A percentile compares a stretch with the other conserved stretches of the same genome.
Conservation (phyloP, 2,113 vertebrate species). For the Caranx ignobilis region DNA sequence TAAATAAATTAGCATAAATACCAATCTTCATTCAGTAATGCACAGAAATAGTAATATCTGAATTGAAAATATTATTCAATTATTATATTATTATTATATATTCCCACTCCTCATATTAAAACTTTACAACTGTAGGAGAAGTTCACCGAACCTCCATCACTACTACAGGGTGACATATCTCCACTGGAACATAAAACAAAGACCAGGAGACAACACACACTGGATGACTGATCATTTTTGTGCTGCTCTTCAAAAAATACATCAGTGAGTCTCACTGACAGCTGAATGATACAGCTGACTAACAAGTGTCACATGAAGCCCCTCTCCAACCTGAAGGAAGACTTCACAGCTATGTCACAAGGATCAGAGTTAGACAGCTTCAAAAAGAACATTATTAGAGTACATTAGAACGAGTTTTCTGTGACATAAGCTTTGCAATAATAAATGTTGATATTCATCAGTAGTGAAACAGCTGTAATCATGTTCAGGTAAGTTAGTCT, state of each 20-base stretch:
- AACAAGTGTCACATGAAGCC: neutral
- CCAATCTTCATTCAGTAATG: neutral
- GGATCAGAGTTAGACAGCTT: neutral
- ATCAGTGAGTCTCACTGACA: slow-evolving; percentile 5
- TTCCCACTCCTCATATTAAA: no score
- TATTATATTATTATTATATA: no score
- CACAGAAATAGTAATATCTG: no score
- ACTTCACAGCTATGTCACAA: neutral
- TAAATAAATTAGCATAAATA: neutral
- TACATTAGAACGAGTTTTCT: no score
- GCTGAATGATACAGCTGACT: slow-evolving; percentile 20
- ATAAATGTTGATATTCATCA: neutral
- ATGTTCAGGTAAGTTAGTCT: no score
- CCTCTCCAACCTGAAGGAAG: neutral
- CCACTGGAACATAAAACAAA: slow-evolving; percentile 3
- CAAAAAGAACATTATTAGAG: neutral
- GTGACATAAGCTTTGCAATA: neutral
- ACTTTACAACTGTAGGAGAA: neutral
- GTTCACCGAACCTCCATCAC: neutral
- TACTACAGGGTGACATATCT: slow-evolving; percentile 12
- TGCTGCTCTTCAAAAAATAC: slow-evolving; percentile 21
- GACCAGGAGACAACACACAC: slow-evolving; percentile 14
- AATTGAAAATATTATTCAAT: no score
- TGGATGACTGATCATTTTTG: slow-evolving; percentile 6
- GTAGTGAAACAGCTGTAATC: no score